Evolutionary conservation across 2,113 vertebrate species (phyloP).

Genomic region (Entosphenus tridentatus): DNA sequence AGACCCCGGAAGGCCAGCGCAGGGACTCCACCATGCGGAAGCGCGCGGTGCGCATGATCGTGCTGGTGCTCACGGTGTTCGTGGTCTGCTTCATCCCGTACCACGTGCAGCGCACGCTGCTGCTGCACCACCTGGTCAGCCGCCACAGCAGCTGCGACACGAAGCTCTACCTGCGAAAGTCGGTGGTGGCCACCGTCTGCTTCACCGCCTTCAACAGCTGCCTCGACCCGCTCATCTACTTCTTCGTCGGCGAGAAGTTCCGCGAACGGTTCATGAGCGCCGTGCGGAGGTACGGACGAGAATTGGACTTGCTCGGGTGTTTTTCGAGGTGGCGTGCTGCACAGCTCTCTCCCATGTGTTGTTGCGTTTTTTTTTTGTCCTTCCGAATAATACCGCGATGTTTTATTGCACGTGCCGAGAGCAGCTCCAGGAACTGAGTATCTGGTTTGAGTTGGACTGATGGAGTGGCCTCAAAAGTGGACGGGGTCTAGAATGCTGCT

Average conservation of each 20-base stretch:
- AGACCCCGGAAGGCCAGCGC: constrained; percentile 20
- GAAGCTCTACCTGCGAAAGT: constrained; percentile 44
- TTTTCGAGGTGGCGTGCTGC: too few relatives aligned
- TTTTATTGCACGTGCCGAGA: too few relatives aligned
- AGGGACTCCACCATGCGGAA: constrained; percentile 26
- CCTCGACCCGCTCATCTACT: constrained; percentile 77
- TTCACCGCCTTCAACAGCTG: constrained; percentile 73
- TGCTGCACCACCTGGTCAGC: constrained; percentile 29
- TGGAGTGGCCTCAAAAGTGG: too few relatives aligned
- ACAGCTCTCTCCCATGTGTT: too few relatives aligned
- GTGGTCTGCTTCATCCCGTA: constrained; percentile 70
- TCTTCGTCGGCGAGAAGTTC: constrained; percentile 74
- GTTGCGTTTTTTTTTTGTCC: too few relatives aligned
- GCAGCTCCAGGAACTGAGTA: too few relatives aligned
- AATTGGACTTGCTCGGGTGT: background rate
- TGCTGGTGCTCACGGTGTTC: constrained; percentile 56
- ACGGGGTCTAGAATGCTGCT: too few relatives aligned
- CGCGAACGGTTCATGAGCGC: constrained; percentile 29
- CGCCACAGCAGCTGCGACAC: constrained; percentile 20
- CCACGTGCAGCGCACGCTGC: constrained; percentile 56
- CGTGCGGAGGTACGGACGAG: background rate
- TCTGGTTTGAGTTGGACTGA: too few relatives aligned
- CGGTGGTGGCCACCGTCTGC: constrained; percentile 52
- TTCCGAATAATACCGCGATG: too few relatives aligned
- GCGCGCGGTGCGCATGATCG: constrained; percentile 68